These are phyloP conservation scores for Notechis scutatus DNA, from an alignment of 2,113 vertebrate species.

Conservation along the genomic window DNA sequence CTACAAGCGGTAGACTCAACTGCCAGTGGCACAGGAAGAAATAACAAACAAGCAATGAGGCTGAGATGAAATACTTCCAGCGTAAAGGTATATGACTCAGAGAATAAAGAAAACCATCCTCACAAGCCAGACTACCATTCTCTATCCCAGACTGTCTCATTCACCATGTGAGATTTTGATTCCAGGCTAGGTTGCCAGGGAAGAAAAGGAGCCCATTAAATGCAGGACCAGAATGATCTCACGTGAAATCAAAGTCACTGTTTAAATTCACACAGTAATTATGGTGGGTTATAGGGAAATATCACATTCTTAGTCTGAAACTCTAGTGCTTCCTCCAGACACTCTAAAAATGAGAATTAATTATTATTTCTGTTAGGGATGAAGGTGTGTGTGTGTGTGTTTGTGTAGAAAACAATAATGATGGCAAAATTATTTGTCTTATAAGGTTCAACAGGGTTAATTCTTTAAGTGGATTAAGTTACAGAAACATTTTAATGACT, in stretches of 20 bases:
- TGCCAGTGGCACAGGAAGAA: background rate
- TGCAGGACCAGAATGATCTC: constrained; percentile 10
- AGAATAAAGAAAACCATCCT: constrained; percentile 24
- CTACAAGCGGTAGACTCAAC: background rate
- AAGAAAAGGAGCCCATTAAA: background rate
- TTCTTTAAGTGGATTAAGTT: constrained; percentile 27
- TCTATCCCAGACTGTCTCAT: constrained; percentile 9
- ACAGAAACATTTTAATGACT: background rate
- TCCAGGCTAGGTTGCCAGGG: background rate
- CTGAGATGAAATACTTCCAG: constrained; percentile 6
- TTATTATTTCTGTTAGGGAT: background rate
- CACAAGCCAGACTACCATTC: background rate
- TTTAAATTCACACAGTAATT: background rate
- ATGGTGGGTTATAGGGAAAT: background rate
- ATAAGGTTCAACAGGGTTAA: background rate
- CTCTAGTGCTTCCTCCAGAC: background rate
- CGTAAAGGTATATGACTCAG: background rate
- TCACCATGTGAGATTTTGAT: constrained; percentile 6
- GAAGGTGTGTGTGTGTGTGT: background rate
- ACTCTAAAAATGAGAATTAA: constrained; percentile 25
- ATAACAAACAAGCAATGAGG: background rate
- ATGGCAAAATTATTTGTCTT: constrained; percentile 11
- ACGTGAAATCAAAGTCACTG: constrained; percentile 3
- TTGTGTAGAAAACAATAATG: background rate
- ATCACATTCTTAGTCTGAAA: constrained; percentile 9